Percentiles rank a stretch among this genome's conserved stretches.
phyloP scores from a whole-genome alignment of 2,888 invertebrate species.

The Liposcelis brunnea region DNA sequence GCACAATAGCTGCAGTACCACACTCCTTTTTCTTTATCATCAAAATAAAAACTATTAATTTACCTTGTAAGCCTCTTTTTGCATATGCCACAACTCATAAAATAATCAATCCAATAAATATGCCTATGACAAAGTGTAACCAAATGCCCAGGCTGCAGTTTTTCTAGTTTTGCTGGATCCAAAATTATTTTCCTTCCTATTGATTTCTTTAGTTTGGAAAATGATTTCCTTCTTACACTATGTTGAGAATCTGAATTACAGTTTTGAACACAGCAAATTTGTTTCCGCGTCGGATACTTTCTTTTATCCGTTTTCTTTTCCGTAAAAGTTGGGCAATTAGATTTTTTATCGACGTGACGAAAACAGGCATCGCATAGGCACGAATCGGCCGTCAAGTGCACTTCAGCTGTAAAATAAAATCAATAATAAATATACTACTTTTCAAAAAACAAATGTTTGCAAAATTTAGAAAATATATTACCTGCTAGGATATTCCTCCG shows the following conservation, averaged over 20 bases:
- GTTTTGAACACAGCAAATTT: constrained; percentile 42
- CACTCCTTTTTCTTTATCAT: too few species aligned
- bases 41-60: background rate
- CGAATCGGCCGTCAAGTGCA: constrained; percentile 65
- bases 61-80: constrained; percentile 56
- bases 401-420: constrained; percentile 39
- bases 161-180: constrained; percentile 1
- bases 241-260: constrained; percentile 42
- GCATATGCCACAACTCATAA: constrained; percentile 61
- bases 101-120: constrained; percentile 37
- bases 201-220: constrained; percentile 48
- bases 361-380: constrained; percentile 79
- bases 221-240: constrained; percentile 53
- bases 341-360: constrained; percentile 67
- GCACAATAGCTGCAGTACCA: too few species aligned
- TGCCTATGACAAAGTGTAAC: constrained; percentile 1
- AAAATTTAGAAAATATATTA: constrained; percentile 28
- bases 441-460: constrained; percentile 11
- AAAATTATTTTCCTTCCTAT: constrained; percentile 33
- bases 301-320: constrained; percentile 10
- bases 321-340: constrained; percentile 24
- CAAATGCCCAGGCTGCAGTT: background rate
- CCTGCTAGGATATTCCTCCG: constrained; percentile 62
- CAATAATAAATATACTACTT: constrained; percentile 9
- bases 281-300: constrained; percentile 8